phyloP scores from a whole-genome alignment of 1,140 invertebrate genomes.

The Gyrodactylus salaris region DNA sequence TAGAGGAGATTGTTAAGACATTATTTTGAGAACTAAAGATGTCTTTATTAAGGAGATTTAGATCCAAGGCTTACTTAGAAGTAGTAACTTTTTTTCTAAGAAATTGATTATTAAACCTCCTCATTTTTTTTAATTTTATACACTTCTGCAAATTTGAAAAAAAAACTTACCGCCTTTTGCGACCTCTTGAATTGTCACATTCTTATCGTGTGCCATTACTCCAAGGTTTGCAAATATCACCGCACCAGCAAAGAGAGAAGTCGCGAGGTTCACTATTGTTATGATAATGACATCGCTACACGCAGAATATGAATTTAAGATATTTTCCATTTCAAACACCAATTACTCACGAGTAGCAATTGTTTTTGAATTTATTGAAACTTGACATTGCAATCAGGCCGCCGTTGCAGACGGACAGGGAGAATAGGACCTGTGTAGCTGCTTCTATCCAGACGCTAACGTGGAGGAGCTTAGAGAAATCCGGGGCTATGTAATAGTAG shows the following conservation, averaged over 20 bases:
- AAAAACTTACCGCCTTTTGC: conserved; percentile 14
- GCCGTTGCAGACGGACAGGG: conserved; percentile 54
- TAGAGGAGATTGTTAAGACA: conserved; percentile 7
- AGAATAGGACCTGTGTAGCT: conserved; percentile 63
- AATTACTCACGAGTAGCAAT: conserved; percentile 18
- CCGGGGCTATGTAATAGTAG: conserved; percentile 21
- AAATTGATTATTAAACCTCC: not conserved
- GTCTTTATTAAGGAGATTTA: too few relatives aligned
- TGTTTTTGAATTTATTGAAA: conserved; percentile 63
- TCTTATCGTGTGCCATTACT: conserved; percentile 17
- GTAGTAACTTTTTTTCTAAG: too few relatives aligned
- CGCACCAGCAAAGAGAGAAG: conserved; percentile 82
- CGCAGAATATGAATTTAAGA: conserved; percentile 4
- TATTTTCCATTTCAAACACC: not conserved
- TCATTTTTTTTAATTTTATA: not conserved
- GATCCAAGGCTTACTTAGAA: too few relatives aligned
- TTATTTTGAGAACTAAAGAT: conserved; percentile 1
- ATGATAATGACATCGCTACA: conserved; percentile 50
- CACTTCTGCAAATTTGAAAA: not conserved
- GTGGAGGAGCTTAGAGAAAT: conserved; percentile 1
- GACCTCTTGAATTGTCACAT: conserved; percentile 13
- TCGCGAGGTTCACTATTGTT: conserved; percentile 63
- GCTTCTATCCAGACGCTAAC: conserved; percentile 44
- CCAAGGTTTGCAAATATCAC: conserved; percentile 90
- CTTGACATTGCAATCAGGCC: conserved; percentile 68